Base-by-base conservation (phyloP, 92 coral and sea anemone species). In the Virgularia gustaviana region DNA sequence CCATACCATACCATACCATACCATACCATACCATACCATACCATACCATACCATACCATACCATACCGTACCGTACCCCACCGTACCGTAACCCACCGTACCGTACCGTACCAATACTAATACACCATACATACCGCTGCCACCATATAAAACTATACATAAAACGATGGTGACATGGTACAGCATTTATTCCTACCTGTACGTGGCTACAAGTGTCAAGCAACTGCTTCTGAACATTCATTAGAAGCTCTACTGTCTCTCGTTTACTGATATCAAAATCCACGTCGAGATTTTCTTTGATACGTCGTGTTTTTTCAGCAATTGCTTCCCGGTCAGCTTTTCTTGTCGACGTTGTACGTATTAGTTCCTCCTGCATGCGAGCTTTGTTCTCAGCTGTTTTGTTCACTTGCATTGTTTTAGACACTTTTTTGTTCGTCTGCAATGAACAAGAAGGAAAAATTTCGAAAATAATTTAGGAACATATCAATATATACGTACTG, bases 311-410 rank as follows among this genome's bases (percentile, higher is more conserved):
- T 53, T 80, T 86, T 44, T 91, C 97, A 3, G 81, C 80, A 9
- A 79, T 90, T 68, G 85, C 91, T 18, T 70, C 83, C 23, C 73
- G 54, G 25, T 86, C 71, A 10, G 79, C 89, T 8, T 75, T 78
- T 65, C 75, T 86, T 63, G 86, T 82, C 27, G 85, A 81, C 37
- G 90, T 80, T 68, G 57, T 83, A 15, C 85, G 88, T 23, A 91
- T 29, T 18, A 91, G 82, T 72, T 91, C 97, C 43, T 91, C 97
- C 36, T 91, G 97, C 97, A 91, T 88, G 4, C 84, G 83, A 13
- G 60, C 83, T 76, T 91, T 91, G 56, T 76, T 76, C 65, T 85
- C 83, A 4, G 79, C 88, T 38, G 89, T 90, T 0, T 75, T 74
- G 34, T 80, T 79, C 6, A 62, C 35, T 0, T 80, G 81, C 47